Evolutionary conservation across 2,888 invertebrate species (phyloP), one percentile per base, ranked within the genome.

Genomic region (Drosophila sordidula): DNA sequence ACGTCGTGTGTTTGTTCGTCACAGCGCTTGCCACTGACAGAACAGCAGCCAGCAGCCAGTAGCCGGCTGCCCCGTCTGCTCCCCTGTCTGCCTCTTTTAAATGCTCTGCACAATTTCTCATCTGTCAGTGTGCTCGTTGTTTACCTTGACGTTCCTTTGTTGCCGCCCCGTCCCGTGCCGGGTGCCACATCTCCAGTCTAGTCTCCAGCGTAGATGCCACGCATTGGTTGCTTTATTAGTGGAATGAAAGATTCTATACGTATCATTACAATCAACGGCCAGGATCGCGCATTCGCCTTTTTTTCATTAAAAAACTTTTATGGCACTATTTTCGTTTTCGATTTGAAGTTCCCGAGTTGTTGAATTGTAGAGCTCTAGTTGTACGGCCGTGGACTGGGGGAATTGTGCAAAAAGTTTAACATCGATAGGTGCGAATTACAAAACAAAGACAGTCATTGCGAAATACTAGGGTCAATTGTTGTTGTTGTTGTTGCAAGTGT

Each of bases 381-480:
- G 25, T 36, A 16, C 14, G 54, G 64, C 51, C 18, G 18, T 46
- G 34, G 41, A 71, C 47, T 67, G 58, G 52, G 52, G 65, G 63
- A 9, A 73, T 65, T 64, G 77, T 54, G 63, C 62, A 63, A 77
- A 85, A 84, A 78, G 76, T 87, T 80, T 64, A 64, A 67, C 71
- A 78, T 79, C 78, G 81, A 82, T 89, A 86, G 89, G 89, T 89
- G 90, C 87, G 90, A 90, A 90, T 89, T 90, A 84, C 80, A 81
- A 83, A 90, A 90, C 82, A 85, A 88, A 84, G 50, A 58, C 54
- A 73, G 73, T 73, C 74, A 73, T 58, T 65, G 57, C 44, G 54
- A 44, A 39, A 55, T 52, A 45, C 52, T 44, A 34, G 66, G 58
- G 66, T 52, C 58, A 66, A 65, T 67, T 65, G 51, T 55, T 62